Base-by-base conservation (phyloP, 64 coral and sea anemone species). In the Stichodactyla mertensii region DNA sequence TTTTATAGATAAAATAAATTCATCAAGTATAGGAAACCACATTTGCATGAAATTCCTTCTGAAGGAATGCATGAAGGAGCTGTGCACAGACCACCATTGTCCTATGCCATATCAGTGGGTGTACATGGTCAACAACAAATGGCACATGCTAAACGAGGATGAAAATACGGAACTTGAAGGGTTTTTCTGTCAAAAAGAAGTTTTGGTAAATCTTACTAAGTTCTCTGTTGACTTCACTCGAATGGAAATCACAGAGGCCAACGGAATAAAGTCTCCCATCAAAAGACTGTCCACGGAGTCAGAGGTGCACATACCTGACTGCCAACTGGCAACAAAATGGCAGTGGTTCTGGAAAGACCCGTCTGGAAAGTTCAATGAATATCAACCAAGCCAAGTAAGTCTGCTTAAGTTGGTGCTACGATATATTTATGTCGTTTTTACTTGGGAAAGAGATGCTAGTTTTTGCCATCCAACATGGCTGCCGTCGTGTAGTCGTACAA, bases 31-130 rank as follows among this genome's bases (percentile, higher is more conserved):
- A 7, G 6, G 5, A n/a, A 66, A n/a, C 12, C 62, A 66, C 62
- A 23, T 66, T 24, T 95, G 94, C 79, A 18, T 54, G 51, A 60
- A 86, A 5, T 95, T 87, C 78, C 78, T 95, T 55, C 83, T 95
- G 13, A 87, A 91, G 4, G 87, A 77, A 55, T 95, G 94, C 16
- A 89, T 55, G 16, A 90, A 45, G 88, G 94, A 8, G 4, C 6
- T 9, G 60, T 95, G 94, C 54, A 19, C 55, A 31, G 57, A 13
- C 1, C 94, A 95, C 54, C 94, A 95, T 31, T 92, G 94, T 23
- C 52, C 27, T 54, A 66, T 90, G 83, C 91, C 94, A 18, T 95
- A 87, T 55, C 94, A 92, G 23, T 95, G 94, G 94, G 83, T 91
- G 23, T 95, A 95, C 88, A 16, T 26, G 27, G 12, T 6, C 6